Conservation (phyloP, 2,888 invertebrate genomes). For the Cynaeus angustus region DNA sequence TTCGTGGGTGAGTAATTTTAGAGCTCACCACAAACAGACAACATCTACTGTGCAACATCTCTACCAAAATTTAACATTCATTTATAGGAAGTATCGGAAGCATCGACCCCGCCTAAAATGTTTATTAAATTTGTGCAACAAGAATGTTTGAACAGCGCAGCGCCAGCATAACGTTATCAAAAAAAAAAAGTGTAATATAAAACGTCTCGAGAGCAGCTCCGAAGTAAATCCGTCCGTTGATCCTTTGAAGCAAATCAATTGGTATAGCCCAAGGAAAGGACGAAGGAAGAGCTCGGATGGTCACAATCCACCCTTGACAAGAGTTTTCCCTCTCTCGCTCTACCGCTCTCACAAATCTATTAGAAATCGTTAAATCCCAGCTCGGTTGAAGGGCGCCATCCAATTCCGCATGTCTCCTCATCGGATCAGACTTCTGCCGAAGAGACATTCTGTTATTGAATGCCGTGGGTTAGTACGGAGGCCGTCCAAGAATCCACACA, state of each 20-base stretch:
- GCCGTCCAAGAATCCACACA: slow-evolving; percentile 60
- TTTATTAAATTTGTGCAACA: slow-evolving; percentile 3
- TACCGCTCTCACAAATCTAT: slow-evolving; percentile 70
- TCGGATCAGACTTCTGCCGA: slow-evolving; percentile 65
- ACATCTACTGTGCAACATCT: neutral
- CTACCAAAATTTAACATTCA: neutral
- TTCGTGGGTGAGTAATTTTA: slow-evolving; percentile 9
- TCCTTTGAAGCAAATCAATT: slow-evolving; percentile 67
- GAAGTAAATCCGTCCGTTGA: slow-evolving; percentile 62
- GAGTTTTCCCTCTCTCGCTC: slow-evolving; percentile 61
- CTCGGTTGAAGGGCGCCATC: slow-evolving; percentile 67
- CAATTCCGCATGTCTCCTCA: slow-evolving; percentile 68
- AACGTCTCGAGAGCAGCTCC: slow-evolving; percentile 61
- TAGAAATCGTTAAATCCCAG: slow-evolving; percentile 72
- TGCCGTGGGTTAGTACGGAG: slow-evolving; percentile 59
- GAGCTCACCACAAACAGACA: neutral
- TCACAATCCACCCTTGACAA: slow-evolving; percentile 64
- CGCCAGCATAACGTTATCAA: slow-evolving; percentile 21
- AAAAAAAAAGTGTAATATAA: slow-evolving; percentile 56
- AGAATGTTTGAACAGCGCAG: no score
- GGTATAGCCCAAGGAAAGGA: slow-evolving; percentile 63
- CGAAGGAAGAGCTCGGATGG: slow-evolving; percentile 61
- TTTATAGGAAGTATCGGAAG: no score
- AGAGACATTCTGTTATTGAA: slow-evolving; percentile 69
- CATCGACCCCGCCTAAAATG: no score